Conservation (phyloP, 2,888 invertebrate genomes). For the Rhamphomyia laevipes region DNA sequence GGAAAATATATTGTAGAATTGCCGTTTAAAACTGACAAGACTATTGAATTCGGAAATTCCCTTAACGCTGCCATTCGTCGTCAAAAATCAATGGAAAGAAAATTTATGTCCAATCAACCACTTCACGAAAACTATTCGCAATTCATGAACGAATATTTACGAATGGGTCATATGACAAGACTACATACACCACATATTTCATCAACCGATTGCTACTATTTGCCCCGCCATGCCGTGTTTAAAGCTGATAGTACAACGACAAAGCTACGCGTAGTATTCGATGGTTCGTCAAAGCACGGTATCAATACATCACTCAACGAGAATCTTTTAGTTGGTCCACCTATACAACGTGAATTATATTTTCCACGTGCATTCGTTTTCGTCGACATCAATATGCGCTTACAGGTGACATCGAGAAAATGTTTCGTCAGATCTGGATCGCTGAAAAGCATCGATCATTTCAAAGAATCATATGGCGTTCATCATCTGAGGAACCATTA, state of each 20-base stretch:
- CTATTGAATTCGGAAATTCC: conserved; percentile 7
- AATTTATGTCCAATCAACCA: conserved; percentile 5
- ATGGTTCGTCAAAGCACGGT: no score
- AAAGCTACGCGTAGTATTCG: no score
- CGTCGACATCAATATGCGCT: conserved; percentile 12
- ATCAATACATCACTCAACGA: not conserved
- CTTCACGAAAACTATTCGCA: conserved; percentile 8
- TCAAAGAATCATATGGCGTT: conserved; percentile 15
- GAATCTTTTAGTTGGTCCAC: conserved; percentile 8
- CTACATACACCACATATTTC: conserved; percentile 4
- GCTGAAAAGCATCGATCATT: conserved; percentile 9
- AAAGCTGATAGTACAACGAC: conserved; percentile 11
- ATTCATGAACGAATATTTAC: conserved; percentile 13
- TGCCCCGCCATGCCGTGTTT: conserved; percentile 14
- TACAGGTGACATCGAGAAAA: conserved; percentile 13
- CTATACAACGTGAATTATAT: conserved; percentile 10
- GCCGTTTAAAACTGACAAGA: conserved; percentile 4
- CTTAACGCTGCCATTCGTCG: conserved; percentile 6
- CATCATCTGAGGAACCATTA: not conserved
- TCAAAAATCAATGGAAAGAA: conserved; percentile 7
- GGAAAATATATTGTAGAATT: conserved; percentile 10
- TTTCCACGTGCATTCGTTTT: conserved; percentile 13
- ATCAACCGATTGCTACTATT: conserved; percentile 7
- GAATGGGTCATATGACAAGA: conserved; percentile 11
- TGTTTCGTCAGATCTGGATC: conserved; percentile 16